Base-by-base conservation (phyloP, 1,140 invertebrate genomes). In the Lithobius niger region DNA sequence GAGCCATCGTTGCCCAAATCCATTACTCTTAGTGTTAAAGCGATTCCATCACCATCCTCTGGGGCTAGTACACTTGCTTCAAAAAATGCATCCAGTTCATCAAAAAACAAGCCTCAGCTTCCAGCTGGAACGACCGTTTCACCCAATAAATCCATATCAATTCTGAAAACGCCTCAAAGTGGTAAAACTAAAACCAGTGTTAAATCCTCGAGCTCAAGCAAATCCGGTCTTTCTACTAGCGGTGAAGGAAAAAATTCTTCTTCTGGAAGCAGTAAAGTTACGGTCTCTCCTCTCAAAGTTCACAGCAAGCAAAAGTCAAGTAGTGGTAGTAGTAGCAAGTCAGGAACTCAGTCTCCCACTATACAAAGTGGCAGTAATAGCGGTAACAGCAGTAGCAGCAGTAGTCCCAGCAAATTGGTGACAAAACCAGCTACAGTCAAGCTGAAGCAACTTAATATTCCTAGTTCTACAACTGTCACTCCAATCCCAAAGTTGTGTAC, bases 401-500 rank as follows among this genome's bases (percentile, higher is more conserved):
- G 25, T 21, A 27, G 24, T 27, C 22, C 22, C 3, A 27, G 24
- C 24, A 25, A 27, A 13, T 22, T 50, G 25, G n/a, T 6, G 21
- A 10, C 50, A 3, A 62, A 62, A 28, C 53, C 60, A 24, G 42
- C 60, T 26, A 55, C 55, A 24, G 18, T 61, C 3, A 59, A 60
- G 22, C 42, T 62, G 18, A 62, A 62, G 51, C 57, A 60, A 26
- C 50, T 60, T 4, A 52, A 47, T 47, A 18, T 60, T 6, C 40
- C 60, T n/a, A 43, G 57, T 44, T 79, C 79, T 2, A 78, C 78
- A 10, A 52, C 67, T 58, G 76, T 69, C 62, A 58, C 57, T 24
- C 53, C 40, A 3, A 54, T 36, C 18, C 6, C 19, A 10, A 55
- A 55, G 13, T 10, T 24, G 15, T 51, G 28, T 54, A 10, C 49